Base-by-base conservation (phyloP, 2,888 invertebrate species). In the Papilio demoleus region DNA sequence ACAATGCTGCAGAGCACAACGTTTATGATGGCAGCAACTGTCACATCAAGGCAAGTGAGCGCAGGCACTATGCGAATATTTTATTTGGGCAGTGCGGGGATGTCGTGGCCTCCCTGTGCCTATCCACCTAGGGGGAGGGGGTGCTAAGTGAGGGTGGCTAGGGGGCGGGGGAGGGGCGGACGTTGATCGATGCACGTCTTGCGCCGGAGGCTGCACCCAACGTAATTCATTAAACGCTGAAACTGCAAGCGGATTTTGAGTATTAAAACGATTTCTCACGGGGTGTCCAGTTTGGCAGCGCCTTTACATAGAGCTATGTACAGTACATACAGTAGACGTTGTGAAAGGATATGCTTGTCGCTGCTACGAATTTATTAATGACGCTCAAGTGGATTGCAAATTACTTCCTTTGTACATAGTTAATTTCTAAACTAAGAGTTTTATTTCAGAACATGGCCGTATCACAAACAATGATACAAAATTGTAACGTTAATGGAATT, bases 161-260 rank as follows among this genome's bases (percentile, higher is more conserved):
- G 36, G 27, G 74, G 80, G 76, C 77, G 76, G 75, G 74, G 78
- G 77, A 74, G 77, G 76, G 88, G 87, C 87, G 90, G 93, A 93
- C 93, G 93, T 94, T 94, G 94, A 94, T 94, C 94, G 93, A 94
- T 94, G 93, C 93, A 93, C 93, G 93, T 94, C 93, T 93, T 93
- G 93, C 93, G 93, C 93, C 93, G 90, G 93, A 90, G 92, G 90
- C 91, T 91, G 93, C 92, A 90, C 86, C 90, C 92, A 87, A 90
- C 90, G 92, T 92, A 92, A 92, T 92, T 92, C 92, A 92, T 92
- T 92, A 92, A 92, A 92, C 89, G 90, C 84, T 91, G 90, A 90
- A 90, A 89, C 91, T 92, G 89, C 89, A 88, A 87, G 89, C 90
- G 90, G 91, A 90, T 90, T 92, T 92, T 91, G 90, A 88, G 90